Base-by-base conservation (phyloP, 2,888 invertebrate genomes). In the Rhagophthalmus giganteus region DNA sequence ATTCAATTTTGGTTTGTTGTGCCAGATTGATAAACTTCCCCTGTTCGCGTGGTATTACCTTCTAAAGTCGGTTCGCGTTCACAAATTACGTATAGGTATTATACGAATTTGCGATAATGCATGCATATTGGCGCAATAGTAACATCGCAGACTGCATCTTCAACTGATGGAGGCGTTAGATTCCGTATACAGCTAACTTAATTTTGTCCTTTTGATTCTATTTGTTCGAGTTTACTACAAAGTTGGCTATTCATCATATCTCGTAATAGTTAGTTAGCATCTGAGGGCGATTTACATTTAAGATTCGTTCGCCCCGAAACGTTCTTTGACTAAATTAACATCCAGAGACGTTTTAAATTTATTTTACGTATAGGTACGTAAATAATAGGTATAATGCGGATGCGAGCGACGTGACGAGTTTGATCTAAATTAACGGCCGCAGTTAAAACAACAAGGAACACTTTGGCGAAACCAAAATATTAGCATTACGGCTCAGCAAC, bases 51-150 rank as follows among this genome's bases (percentile, higher is more conserved):
- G 13, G 30, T 46, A 12, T 25, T 15, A 9, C n/a, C n/a, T 20
- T 10, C 33, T 20, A 27, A 28, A 41, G 48, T 51, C 51, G 48
- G 55, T 57, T 59, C 58, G 57, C 58, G 55, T 53, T 55, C 51
- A 48, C 53, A 61, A 64, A 64, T 62, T 62, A 32, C 32, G 10
- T 38, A n/a, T n/a, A n/a, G n/a, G n/a, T n/a, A 62, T 64, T 61
- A 61, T 57, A 63, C 59, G 61, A 64, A 64, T 64, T n/a, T 62
- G 62, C 61, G 61, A 61, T 64, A 63, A 62, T 60, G 58, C 59
- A 62, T 63, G 62, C 62, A 64, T 64, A 64, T 64, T 64, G 64
- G 59, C n/a, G n/a, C 46, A 42, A 49, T 50, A 54, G 50, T 35
- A 54, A 48, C 50, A 44, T 34, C 48, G 40, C 32, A 44, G 48